Conservation (phyloP, 2,888 invertebrate species). For the Volucella zonaria region DNA sequence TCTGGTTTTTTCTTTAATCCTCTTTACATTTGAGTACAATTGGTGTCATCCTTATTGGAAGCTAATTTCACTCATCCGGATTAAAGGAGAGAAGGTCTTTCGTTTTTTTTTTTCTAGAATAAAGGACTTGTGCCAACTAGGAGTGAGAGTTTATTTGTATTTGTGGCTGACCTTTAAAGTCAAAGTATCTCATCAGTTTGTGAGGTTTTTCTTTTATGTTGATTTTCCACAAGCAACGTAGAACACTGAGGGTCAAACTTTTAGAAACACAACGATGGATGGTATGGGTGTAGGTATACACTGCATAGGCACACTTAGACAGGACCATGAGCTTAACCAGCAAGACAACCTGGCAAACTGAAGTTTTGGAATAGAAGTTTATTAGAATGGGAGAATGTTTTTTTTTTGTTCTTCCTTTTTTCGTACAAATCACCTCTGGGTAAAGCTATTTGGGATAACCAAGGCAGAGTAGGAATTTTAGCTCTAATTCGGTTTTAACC, state of each 20-base stretch:
- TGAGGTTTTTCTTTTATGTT: neutral
- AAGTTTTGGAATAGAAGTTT: constrained; percentile 27
- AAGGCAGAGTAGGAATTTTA: constrained; percentile 1
- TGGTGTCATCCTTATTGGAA: no score
- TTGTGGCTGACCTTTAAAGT: constrained; percentile 5
- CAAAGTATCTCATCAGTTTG: constrained; percentile 5
- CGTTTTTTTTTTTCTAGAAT: no score
- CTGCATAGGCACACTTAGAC: neutral
- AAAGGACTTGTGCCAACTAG: no score
- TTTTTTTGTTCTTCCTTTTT: neutral
- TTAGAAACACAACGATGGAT: neutral
- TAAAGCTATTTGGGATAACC: neutral
- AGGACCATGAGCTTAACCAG: constrained; percentile 4
- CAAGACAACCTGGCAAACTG: neutral
- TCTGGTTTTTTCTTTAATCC: no score
- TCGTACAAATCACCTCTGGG: neutral
- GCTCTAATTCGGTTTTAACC: constrained; percentile 4
- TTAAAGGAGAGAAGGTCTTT: no score
- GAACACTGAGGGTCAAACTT: constrained; percentile 1
- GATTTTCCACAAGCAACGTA: neutral
- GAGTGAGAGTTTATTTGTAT: neutral
- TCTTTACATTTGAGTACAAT: no score
- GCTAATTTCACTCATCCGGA: no score
- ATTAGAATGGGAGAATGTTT: constrained; percentile 15
- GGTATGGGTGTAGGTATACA: no score